Base-by-base conservation (phyloP, 2,797 vertebrate genomes). In the Pseudochirops cupreus region DNA sequence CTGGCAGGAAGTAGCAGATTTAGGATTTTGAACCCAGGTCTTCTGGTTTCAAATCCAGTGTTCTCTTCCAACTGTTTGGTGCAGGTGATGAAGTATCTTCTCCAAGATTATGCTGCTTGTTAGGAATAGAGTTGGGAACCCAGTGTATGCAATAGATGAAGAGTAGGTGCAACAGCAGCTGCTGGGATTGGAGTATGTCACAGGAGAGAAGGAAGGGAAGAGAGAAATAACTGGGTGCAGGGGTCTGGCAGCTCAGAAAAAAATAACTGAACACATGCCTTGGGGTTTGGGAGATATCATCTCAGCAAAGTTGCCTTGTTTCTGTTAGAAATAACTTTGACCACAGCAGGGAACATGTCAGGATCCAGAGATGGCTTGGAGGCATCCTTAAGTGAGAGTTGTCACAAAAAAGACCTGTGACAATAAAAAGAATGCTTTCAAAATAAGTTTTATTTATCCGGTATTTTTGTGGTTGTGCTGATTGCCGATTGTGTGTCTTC, bases 401-500 rank as follows among this genome's bases (percentile, higher is more conserved):
- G 13, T 74, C n/a, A 33, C 54, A 39, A 46, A 24, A 21, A 5
- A 90, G 29, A 92, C 28, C 39, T 90, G 28, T 39, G 14, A 0
- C 26, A 21, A 56, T 94, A 13, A 67, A 11, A 10, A 57, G 56
- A 82, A 91, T 46, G 91, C 46, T 92, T 96, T 92, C 92, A 52
- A 95, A 93, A 58, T 58, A 50, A 58, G 18, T 29, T 55, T 89
- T 18, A 94, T 74, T 95, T 39, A 33, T 39, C 6, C 90, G 7
- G 6, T 59, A 6, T 67, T 53, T n/a, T 26, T 16, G 52, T 56
- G 50, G 18, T 91, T 31, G 10, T 46, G 0, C 29, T 39, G 24
- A 13, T 0, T 31, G 50, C 56, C 9, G 31, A 21, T 1, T 1
- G 26, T 91, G 16, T 74, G 52, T 93, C 62, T 46, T 1, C 24